A percentile compares a stretch with the other conserved stretches of the same genome.
Evolutionary conservation across 2,888 invertebrate species (phyloP).

Genomic region (Sericinus montela): DNA sequence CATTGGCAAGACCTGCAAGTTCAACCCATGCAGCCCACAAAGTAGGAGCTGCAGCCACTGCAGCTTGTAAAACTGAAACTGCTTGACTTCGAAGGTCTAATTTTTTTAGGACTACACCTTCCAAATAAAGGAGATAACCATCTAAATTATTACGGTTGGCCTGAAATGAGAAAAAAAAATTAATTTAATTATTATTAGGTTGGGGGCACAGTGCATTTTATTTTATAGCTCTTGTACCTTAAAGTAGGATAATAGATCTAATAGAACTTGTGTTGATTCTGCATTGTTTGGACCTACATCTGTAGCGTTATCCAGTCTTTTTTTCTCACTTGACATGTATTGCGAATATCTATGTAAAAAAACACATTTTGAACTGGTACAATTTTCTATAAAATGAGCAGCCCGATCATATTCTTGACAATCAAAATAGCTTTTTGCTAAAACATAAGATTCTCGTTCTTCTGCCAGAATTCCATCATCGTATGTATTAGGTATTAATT

Average conservation of each 20-base stretch:
- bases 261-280: constrained; percentile 63
- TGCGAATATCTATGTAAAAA: constrained; percentile 92
- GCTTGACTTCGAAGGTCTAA: constrained; percentile 89
- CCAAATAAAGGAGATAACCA: constrained; percentile 92
- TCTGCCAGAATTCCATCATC: constrained; percentile 73
- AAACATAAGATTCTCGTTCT: constrained; percentile 85
- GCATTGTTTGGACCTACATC: constrained; percentile 59
- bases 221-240: constrained; percentile 41
- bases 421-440: constrained; percentile 94
- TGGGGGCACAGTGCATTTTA: too few species aligned
- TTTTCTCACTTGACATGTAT: constrained; percentile 94
- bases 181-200: neutral
- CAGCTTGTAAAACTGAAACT: constrained; percentile 86
- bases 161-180: constrained; percentile 35
- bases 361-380: constrained; percentile 83
- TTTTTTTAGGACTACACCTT: constrained; percentile 94
- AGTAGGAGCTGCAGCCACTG: constrained; percentile 88
- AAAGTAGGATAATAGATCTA: constrained; percentile 66
- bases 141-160: constrained; percentile 85
- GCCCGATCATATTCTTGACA: constrained; percentile 94
- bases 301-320: constrained; percentile 86
- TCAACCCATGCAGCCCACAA: constrained; percentile 98
- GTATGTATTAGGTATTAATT: constrained; percentile 60
- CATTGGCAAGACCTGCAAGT: constrained; percentile 89
- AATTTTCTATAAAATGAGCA: constrained; percentile 87